phyloP scores from a whole-genome alignment of 2,888 invertebrate genomes.

The Plutella xylostella region DNA sequence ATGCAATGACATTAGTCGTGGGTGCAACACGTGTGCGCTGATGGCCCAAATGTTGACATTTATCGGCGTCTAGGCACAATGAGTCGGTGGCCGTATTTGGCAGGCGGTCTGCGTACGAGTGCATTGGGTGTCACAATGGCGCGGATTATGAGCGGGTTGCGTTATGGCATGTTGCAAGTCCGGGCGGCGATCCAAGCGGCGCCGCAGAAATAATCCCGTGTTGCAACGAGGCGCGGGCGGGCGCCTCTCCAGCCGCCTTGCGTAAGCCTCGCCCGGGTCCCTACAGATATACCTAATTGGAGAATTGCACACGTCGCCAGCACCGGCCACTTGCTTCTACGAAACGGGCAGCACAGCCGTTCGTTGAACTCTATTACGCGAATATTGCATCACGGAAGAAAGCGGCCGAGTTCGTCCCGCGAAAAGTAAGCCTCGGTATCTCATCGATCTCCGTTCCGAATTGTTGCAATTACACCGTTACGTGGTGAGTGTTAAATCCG shows the following conservation, averaged over 20 bases:
- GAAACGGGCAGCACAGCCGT: conserved; percentile 40
- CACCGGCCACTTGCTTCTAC: conserved; percentile 32
- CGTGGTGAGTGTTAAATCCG: conserved; percentile 61
- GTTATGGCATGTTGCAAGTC: conserved; percentile 67
- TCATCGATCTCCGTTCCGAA: conserved; percentile 55
- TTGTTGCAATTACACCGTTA: conserved; percentile 66
- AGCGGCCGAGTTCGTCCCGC: conserved; percentile 59
- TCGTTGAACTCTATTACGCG: conserved; percentile 50
- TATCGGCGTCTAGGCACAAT: conserved; percentile 46
- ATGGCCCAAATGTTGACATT: conserved; percentile 30
- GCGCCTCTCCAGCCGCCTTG: conserved; percentile 42
- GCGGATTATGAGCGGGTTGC: conserved; percentile 64
- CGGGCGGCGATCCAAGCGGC: conserved; percentile 60
- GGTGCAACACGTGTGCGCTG: background rate
- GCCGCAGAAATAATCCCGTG: conserved; percentile 66
- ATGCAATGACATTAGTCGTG: too few relatives aligned
- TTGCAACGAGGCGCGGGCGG: conserved; percentile 64
- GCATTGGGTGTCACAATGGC: conserved; percentile 53
- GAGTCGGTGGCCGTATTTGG: conserved; percentile 46
- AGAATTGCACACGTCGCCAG: conserved; percentile 42
- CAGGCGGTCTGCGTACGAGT: conserved; percentile 42
- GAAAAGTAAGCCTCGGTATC: conserved; percentile 55
- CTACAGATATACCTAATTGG: conserved; percentile 36
- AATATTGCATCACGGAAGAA: conserved; percentile 62
- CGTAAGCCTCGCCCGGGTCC: conserved; percentile 37